These are phyloP conservation scores for Apistogramma diplotaenia DNA, from an alignment of 2,113 vertebrate species.

Conservation along the genomic window DNA sequence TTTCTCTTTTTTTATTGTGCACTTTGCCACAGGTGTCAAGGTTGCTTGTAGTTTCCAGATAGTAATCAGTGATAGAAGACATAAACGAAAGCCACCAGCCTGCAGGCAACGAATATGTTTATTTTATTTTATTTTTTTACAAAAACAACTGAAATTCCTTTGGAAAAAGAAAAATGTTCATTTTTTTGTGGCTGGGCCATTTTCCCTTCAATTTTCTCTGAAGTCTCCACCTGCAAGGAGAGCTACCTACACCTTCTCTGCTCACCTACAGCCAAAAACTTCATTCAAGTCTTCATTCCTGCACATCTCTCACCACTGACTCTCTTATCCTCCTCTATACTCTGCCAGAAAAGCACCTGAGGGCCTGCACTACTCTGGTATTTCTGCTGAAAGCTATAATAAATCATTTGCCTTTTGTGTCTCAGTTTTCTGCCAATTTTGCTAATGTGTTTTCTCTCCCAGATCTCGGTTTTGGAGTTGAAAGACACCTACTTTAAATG, in stretches of 20 bases:
- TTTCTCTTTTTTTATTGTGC: neutral
- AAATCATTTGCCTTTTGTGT: constrained; percentile 74
- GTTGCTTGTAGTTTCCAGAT: constrained; percentile 13
- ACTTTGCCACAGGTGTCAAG: neutral
- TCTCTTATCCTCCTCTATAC: constrained; percentile 42
- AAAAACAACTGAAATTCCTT: constrained; percentile 9
- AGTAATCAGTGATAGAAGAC: constrained; percentile 10
- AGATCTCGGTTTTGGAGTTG: constrained; percentile 46
- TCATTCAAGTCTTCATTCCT: constrained; percentile 61
- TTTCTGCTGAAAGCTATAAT: constrained; percentile 75
- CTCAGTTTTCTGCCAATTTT: constrained; percentile 57
- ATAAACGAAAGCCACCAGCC: neutral
- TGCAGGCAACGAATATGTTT: neutral
- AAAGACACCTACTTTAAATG: constrained; percentile 59
- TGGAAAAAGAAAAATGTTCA: constrained; percentile 12
- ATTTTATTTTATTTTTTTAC: neutral
- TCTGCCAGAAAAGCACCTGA: constrained; percentile 65
- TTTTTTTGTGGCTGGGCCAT: neutral
- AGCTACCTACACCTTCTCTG: constrained; percentile 30
- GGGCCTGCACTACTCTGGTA: constrained; percentile 62
- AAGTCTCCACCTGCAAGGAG: constrained; percentile 40
- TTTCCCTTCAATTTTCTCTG: neutral
- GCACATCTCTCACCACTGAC: constrained; percentile 67
- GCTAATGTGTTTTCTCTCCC: constrained; percentile 69
- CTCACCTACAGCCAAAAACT: constrained; percentile 26